Percentiles rank a stretch among this genome's conserved stretches.
phyloP scores from a whole-genome alignment of 2,797 vertebrate genomes.

The Chrysolophus pictus region DNA sequence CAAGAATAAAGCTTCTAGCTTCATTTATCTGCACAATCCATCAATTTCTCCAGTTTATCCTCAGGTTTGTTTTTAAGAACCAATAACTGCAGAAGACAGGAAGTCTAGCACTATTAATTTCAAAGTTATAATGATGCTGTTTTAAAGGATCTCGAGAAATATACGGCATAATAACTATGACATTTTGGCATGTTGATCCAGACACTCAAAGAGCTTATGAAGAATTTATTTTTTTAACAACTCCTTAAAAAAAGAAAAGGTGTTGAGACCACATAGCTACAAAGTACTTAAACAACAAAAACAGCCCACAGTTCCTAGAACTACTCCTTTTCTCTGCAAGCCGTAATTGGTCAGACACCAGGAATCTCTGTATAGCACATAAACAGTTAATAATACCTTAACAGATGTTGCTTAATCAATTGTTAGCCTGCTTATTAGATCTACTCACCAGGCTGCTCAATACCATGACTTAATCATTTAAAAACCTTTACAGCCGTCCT shows the following conservation, averaged over 20 bases:
- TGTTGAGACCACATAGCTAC: neutral
- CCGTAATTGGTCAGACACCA: constrained; percentile 39
- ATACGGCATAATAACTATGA: neutral
- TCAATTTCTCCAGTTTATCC: neutral
- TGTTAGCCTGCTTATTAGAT: constrained; percentile 52
- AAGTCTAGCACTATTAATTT: neutral
- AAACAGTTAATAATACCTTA: constrained; percentile 61
- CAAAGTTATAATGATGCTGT: neutral
- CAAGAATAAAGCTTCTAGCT: neutral
- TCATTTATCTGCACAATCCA: neutral
- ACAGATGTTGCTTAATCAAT: constrained; percentile 68
- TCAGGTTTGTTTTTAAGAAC: neutral
- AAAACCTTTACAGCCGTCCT: constrained; percentile 62
- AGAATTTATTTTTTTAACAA: neutral
- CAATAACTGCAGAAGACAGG: neutral
- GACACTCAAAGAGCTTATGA: neutral
- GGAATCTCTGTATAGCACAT: constrained; percentile 15
- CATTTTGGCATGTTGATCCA: neutral
- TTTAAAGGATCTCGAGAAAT: neutral
- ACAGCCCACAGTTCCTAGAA: neutral
- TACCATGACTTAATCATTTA: constrained; percentile 44
- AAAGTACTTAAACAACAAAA: neutral
- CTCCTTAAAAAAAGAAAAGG: neutral
- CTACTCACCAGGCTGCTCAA: constrained; percentile 42
- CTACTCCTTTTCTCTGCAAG: neutral